Evolutionary conservation across 1,140 invertebrate genomes (phyloP), one percentile per base, ranked within the genome.

Genomic region (Plodia interpunctella): DNA sequence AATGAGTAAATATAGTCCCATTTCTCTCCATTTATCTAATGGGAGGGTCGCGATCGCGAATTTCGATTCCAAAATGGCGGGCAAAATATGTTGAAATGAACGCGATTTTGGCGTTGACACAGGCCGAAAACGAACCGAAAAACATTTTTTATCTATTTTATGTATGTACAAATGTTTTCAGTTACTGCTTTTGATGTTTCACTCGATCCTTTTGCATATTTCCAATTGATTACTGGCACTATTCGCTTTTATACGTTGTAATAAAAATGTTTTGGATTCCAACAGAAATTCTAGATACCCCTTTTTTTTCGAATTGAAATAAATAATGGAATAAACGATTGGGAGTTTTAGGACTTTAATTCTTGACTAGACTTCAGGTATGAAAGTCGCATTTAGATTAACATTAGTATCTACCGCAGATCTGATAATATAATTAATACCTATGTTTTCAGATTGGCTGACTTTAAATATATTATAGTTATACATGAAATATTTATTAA

Each of bases 51-150:
- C 13, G 13, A 44, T 15, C 10, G 0, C 13, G 13, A 44, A 3
- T 32, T 9, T 32, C 30, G 30, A 32, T 32, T 32, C 30, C 10
- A 9, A 32, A 10, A 9, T 13, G 2, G 25, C n/a, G 15, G 11
- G 5, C 51, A 25, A 53, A 53, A 25, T 53, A 53, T 11, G 28
- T 53, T 25, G 21, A 53, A 53, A 28, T 53, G 51, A 53, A 53
- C 20, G 20, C 3, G 17, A 53, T 53, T 53, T 25, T 11, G 20
- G 15, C 38, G 38, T 44, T 15, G 15, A 44, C 38, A 44, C 2
- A 15, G 38, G n/a, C 38, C 38, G 38, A 44, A 44, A 44, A 44
- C 38, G 15, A 44, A 44, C 15, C 38, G 38, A 44, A 44, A 15
- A 44, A 6, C 38, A 44, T 44, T 44, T 44, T 44, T 44, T 44